Base-by-base conservation (phyloP, 2,113 vertebrate species). In the Scortum barcoo region DNA sequence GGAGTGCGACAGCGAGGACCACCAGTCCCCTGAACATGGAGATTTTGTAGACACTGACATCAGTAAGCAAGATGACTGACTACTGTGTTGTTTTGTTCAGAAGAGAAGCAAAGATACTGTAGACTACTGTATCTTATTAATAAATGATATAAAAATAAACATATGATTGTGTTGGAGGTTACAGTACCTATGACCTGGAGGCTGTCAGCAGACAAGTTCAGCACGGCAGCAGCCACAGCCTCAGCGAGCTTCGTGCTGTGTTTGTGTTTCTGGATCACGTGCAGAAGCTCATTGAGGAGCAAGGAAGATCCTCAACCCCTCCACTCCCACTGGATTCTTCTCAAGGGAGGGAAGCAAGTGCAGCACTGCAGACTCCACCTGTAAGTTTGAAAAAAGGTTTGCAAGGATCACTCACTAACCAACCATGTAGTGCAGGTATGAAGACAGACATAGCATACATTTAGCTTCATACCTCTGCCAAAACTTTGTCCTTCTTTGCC, bases 261-360 rank as follows among this genome's bases (percentile, higher is more conserved):
- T 22, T 38, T 81, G 50, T 7, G 56, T 42, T 57, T 86, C 63
- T 73, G 77, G 24, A 86, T 50, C 46, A 38, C 62, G 3, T 67
- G 65, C 20, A 93, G 80, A 22, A 93, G 84, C 76, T 93, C 92
- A 17, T 28, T 83, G 53, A 94, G 89, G 33, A 94, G 72, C 69
- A 93, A 93, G 80, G 57, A 82, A 90, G 71, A 93, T 76, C 67
- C 92, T 91, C 83, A 93, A 7, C 7, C 80, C 77, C 68, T 94
- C 93, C 74, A 91, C 74, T 16, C 80, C 84, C 2, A 81, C 14
- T 3, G 87, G 82, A 1, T 50, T 54, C 54, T 42, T 26, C 4
- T 73, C 16, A 20, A 91, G 73, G 2, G 72, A 83, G 1, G 60
- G 85, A 20, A 92, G 72, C 63, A 92, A 22, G 2, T 1, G 5